Percentiles rank a stretch among this genome's conserved stretches.
Conservation (phyloP, 2,113 vertebrate species). For the Microcebus griseorufus region DNA sequence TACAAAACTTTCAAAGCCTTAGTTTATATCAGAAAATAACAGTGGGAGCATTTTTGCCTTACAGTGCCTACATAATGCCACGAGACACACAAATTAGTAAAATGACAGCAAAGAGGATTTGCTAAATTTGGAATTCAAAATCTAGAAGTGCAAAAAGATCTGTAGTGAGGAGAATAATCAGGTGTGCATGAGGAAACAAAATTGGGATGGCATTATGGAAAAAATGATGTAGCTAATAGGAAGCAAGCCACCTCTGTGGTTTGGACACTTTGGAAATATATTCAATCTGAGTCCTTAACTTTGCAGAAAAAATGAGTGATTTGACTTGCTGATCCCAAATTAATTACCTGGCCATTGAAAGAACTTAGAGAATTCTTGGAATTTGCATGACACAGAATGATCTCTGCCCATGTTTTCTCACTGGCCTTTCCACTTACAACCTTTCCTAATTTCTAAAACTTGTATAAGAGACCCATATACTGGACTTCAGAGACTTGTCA, state of each 20-base stretch:
- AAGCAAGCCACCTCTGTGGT: not conserved
- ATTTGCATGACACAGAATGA: slow-evolving; percentile 5
- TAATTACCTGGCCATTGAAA: slow-evolving; percentile 11
- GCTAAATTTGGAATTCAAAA: slow-evolving; percentile 7
- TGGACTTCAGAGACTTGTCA: not conserved
- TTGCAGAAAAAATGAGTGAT: slow-evolving; percentile 18
- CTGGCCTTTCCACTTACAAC: slow-evolving; percentile 34
- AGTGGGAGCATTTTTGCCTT: slow-evolving; percentile 4
- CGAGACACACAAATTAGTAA: slow-evolving; percentile 18
- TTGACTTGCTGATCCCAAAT: slow-evolving; percentile 37
- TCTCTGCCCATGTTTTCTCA: slow-evolving; percentile 3
- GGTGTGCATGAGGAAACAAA: not conserved
- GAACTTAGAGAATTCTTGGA: not conserved
- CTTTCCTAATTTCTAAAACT: slow-evolving; percentile 7
- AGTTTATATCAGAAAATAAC: not conserved
- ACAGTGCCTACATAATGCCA: not conserved
- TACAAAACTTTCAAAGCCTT: slow-evolving; percentile 13
- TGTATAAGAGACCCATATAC: not conserved
- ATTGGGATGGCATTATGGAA: not conserved
- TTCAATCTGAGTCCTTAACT: slow-evolving; percentile 16
- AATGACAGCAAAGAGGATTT: slow-evolving; percentile 16
- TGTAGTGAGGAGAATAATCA: slow-evolving; percentile 1
- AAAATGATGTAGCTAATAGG: not conserved
- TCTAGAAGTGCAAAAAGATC: not conserved
- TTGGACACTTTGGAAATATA: slow-evolving; percentile 46